These are phyloP conservation scores for Girardinichthys multiradiatus DNA, from an alignment of 2,113 vertebrate genomes.

Conservation along the genomic window DNA sequence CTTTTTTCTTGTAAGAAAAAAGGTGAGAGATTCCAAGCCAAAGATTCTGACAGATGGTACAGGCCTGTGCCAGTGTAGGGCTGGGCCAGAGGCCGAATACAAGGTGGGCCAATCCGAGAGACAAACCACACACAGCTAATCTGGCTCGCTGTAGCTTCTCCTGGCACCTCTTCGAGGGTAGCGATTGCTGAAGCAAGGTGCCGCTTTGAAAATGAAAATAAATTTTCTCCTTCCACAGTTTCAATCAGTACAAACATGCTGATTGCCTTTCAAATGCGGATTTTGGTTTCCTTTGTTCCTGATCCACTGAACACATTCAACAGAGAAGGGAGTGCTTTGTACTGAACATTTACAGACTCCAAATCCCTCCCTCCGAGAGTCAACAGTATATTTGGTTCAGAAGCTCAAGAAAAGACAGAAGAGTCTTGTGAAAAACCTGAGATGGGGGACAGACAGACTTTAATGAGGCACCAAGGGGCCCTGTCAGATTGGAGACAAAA, in stretches of 20 bases:
- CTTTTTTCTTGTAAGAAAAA: slow-evolving; percentile 1
- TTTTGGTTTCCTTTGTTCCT: slow-evolving; percentile 37
- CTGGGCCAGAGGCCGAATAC: slow-evolving; percentile 57
- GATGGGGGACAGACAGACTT: slow-evolving; percentile 42
- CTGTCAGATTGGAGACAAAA: slow-evolving; percentile 67
- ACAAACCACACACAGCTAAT: slow-evolving; percentile 69
- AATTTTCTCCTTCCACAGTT: slow-evolving; percentile 35
- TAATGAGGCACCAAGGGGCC: slow-evolving; percentile 66
- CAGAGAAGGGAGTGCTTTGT: slow-evolving; percentile 19
- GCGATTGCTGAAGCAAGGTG: slow-evolving; percentile 69
- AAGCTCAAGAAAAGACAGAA: slow-evolving; percentile 25
- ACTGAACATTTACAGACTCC: slow-evolving; percentile 28
- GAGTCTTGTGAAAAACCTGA: slow-evolving; percentile 35
- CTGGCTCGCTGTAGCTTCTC: slow-evolving; percentile 67
- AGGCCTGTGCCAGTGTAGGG: slow-evolving; percentile 56
- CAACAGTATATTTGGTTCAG: slow-evolving; percentile 25
- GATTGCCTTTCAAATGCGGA: slow-evolving; percentile 51
- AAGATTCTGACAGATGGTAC: slow-evolving; percentile 71
- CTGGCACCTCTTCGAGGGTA: slow-evolving; percentile 64
- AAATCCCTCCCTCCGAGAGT: slow-evolving; percentile 27
- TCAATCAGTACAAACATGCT: slow-evolving; percentile 55
- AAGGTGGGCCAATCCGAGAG: slow-evolving; percentile 66
- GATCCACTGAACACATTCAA: slow-evolving; percentile 39
- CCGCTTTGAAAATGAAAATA: slow-evolving; percentile 65
- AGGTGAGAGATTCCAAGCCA: slow-evolving; percentile 33